phyloP scores from a whole-genome alignment of 2,888 invertebrate species.

The Tenthredo mesomela region DNA sequence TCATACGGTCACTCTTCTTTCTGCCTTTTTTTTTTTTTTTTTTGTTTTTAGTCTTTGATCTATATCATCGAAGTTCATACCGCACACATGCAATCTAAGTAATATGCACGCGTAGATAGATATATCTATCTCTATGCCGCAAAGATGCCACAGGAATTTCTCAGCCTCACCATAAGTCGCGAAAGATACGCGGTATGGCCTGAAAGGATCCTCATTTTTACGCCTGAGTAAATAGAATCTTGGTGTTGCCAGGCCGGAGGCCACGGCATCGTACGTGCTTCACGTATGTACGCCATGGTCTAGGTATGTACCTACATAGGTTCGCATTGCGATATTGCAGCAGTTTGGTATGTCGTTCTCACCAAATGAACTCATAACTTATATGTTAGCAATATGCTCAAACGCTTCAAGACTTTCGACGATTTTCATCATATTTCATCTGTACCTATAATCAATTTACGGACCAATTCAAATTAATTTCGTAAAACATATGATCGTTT shows the following conservation, averaged over 20 bases:
- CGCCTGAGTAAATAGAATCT: constrained; percentile 45
- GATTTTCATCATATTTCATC: background rate
- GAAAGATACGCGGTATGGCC: constrained; percentile 36
- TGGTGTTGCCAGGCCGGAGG: constrained; percentile 36
- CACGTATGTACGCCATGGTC: constrained; percentile 13
- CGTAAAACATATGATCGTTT: background rate
- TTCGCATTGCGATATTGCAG: constrained; percentile 5
- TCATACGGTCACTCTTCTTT: background rate
- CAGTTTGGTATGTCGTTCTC: background rate
- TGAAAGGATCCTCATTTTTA: constrained; percentile 45
- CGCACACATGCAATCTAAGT: constrained; percentile 2
- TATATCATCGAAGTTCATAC: constrained; percentile 7
- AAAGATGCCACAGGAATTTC: constrained; percentile 42
- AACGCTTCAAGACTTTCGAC: background rate
- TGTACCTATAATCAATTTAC: background rate
- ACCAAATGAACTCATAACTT: background rate
- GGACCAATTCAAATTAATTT: background rate
- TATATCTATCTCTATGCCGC: constrained; percentile 4
- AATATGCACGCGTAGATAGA: background rate
- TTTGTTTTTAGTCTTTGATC: background rate
- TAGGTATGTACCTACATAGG: background rate
- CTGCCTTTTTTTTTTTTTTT: background rate
- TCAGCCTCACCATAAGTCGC: constrained; percentile 11
- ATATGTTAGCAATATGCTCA: background rate
- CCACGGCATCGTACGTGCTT: constrained; percentile 42